Conservation (phyloP, 1,140 invertebrate species). For the Hormaphis cornu region DNA sequence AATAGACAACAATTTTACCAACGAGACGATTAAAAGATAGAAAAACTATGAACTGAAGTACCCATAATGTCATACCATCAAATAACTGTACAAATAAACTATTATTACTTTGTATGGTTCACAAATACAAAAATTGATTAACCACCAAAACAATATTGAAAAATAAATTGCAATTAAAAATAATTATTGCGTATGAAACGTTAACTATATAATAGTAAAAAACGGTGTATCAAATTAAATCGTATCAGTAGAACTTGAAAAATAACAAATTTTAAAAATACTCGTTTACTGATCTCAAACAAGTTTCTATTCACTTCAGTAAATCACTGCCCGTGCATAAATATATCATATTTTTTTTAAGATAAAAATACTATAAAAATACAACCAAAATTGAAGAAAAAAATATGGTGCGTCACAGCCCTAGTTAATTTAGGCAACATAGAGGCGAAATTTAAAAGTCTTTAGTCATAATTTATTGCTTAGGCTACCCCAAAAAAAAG, state of each 20-base stretch:
- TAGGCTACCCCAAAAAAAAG: background rate
- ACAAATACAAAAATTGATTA: background rate
- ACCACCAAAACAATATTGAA: background rate
- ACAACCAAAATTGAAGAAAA: constrained; percentile 8
- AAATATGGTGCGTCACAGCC: constrained; percentile 21
- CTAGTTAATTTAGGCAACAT: constrained; percentile 27
- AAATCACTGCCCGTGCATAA: background rate
- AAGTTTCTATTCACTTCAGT: background rate
- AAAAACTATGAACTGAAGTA: too few relatives aligned
- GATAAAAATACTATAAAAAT: constrained; percentile 12
- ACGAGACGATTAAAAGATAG: too few relatives aligned
- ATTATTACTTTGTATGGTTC: background rate
- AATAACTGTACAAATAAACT: too few relatives aligned
- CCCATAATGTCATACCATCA: too few relatives aligned
- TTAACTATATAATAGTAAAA: background rate
- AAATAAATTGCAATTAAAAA: background rate
- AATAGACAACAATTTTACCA: background rate
- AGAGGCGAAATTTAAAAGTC: constrained; percentile 17
- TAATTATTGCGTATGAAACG: constrained; percentile 27
- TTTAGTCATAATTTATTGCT: constrained; percentile 15
- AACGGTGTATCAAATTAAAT: background rate
- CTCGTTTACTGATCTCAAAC: background rate
- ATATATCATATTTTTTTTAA: background rate
- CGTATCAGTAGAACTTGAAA: too few relatives aligned
- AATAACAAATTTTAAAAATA: background rate